phyloP scores from a whole-genome alignment of 2,113 vertebrate genomes.

The Mohoua ochrocephala region DNA sequence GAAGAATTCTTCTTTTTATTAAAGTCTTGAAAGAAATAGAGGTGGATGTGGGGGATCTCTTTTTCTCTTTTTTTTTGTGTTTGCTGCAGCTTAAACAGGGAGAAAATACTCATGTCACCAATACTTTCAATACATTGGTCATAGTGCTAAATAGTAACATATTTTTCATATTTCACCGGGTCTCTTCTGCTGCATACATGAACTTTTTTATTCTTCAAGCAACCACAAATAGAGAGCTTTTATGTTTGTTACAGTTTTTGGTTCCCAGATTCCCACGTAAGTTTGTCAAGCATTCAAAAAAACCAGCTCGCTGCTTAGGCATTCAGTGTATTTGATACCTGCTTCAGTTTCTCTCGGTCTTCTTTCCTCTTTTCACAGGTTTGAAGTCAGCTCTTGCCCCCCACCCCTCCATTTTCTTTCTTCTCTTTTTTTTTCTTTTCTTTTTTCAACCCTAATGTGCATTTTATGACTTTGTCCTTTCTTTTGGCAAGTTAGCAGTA shows the following conservation, averaged over 20 bases:
- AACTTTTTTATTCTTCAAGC: not conserved
- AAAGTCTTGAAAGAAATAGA: not conserved
- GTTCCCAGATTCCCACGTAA: not conserved
- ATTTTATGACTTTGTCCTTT: not conserved
- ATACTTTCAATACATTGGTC: not conserved
- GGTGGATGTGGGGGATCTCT: not conserved
- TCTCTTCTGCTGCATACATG: not conserved
- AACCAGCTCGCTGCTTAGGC: not conserved
- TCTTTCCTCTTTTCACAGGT: not conserved
- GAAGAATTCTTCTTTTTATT: not conserved
- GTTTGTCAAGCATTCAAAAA: not conserved
- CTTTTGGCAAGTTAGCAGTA: not conserved
- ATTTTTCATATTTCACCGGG: not conserved
- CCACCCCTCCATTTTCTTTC: not conserved
- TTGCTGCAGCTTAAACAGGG: not conserved
- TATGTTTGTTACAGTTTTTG: not conserved
- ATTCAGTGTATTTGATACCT: not conserved
- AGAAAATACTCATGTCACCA: not conserved
- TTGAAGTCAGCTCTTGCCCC: not conserved
- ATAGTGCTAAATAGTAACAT: not conserved
- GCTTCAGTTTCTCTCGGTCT: not conserved
- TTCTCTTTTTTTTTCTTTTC: accelerated
- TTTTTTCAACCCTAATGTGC: not conserved
- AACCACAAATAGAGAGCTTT: not conserved
- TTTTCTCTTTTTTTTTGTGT: not conserved